Evolutionary conservation across 1,140 invertebrate species (phyloP), one percentile per base, ranked within the genome.

Genomic region (Parasteatoda tepidariorum): DNA sequence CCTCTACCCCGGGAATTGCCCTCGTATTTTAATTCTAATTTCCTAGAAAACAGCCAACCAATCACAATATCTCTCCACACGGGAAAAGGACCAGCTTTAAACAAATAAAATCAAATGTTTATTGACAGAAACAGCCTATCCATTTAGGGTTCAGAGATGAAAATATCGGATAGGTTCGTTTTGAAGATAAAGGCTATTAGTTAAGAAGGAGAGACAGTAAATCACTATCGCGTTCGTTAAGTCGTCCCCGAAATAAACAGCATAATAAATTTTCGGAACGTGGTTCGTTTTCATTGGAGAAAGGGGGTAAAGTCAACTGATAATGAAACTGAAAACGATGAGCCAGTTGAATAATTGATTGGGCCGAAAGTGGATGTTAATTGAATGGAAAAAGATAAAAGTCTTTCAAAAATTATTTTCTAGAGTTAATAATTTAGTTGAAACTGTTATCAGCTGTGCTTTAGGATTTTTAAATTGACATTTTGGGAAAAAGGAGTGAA

Each of bases 331-430:
- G 66, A 48, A 68, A 68, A 13, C 33, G 33, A 22, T 7, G 13
- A n/a, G n/a, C n/a, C 11, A 4, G 57, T 41, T 73, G 68, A 57
- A 73, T 73, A 73, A 73, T 73, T 73, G 68, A 73, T 73, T 22
- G 68, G 24, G 28, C 41, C 2, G 48, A 41, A 28, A 57, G 68
- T 73, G 68, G 41, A 55, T 73, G 68, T 73, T 73, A 73, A 73
- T 73, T 73, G 68, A 73, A 73, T 73, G 54, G 48, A 73, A 73
- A n/a, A 57, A 73, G 68, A 73, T 73, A 73, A 73, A 73, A 73
- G 41, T 28, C n/a, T n/a, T n/a, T 73, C 48, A n/a, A 28, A 57
- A 73, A 73, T 73, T 73, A 73, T 73, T 73, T 73, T 73, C 54
- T 73, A 54, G 28, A 31, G 68, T 38, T 54, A 57, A 73, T 73